Evolutionary conservation across 2,888 invertebrate species (phyloP).

Genomic region (Syritta pipiens): DNA sequence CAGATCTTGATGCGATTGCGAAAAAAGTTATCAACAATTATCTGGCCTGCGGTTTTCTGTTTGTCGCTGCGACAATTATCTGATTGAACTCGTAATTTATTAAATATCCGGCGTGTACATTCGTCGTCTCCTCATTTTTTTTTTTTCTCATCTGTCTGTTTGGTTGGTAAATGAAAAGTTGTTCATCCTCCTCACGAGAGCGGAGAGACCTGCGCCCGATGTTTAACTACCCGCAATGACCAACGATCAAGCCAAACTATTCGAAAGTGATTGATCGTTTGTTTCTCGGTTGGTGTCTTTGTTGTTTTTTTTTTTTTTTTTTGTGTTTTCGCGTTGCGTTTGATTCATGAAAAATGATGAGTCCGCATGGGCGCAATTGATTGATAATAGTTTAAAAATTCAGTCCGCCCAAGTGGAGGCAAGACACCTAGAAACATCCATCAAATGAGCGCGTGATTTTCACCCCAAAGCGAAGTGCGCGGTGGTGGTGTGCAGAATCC

Average conservation of each 20-base stretch:
- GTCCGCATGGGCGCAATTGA: conserved; percentile 43
- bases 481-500: conserved; percentile 5
- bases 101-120: conserved; percentile 53
- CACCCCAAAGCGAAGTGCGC: conserved; percentile 46
- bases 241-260: conserved; percentile 33
- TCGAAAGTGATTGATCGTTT: conserved; percentile 64
- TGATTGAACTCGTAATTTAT: conserved; percentile 65
- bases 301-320: conserved; percentile 14
- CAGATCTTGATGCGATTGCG: conserved; percentile 22
- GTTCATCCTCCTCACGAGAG: conserved; percentile 49
- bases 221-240: conserved; percentile 7
- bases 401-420: conserved; percentile 64
- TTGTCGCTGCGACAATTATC: conserved; percentile 56
- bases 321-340: too few species aligned
- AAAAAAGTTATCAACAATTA: conserved; percentile 37
- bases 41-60: conserved; percentile 43
- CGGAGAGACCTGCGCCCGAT: not conserved
- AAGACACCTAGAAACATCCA: conserved; percentile 64
- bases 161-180: conserved; percentile 51
- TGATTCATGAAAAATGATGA: conserved; percentile 56
- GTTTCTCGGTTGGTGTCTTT: conserved; percentile 7
- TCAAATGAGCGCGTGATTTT: conserved; percentile 52
- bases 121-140: conserved; percentile 9
- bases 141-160: not conserved
- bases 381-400: conserved; percentile 68